Conservation (phyloP, 2,797 vertebrate species). For the Poecilia velifera region DNA sequence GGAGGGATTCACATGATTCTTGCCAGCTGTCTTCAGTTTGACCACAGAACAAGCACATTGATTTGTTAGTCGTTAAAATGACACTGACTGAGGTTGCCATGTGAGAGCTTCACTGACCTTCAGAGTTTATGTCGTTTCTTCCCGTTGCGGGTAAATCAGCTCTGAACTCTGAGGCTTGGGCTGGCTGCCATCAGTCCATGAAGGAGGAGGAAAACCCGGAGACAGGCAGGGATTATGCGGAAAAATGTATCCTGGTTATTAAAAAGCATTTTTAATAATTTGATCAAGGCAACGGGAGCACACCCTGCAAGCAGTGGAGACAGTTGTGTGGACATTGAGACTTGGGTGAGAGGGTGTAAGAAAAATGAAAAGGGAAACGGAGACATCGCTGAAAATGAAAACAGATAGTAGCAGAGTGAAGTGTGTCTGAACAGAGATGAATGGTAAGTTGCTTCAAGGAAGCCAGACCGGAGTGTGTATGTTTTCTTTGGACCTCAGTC, state of each 20-base stretch:
- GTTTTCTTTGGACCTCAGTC: slow-evolving; percentile 76
- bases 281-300: slow-evolving; percentile 19
- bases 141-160: slow-evolving; percentile 31
- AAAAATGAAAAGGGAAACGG: slow-evolving; percentile 42
- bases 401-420: slow-evolving; percentile 37
- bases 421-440: slow-evolving; percentile 69
- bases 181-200: slow-evolving; percentile 21
- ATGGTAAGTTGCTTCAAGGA: slow-evolving; percentile 65
- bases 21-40: slow-evolving; percentile 27
- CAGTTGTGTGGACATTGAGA: slow-evolving; percentile 6
- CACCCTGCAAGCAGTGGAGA: slow-evolving; percentile 28
- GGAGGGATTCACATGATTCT: slow-evolving; percentile 47
- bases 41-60: slow-evolving; percentile 36
- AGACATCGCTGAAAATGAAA: slow-evolving; percentile 55
- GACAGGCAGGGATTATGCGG: slow-evolving; percentile 56
- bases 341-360: slow-evolving; percentile 19
- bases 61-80: slow-evolving; percentile 27
- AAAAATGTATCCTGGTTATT: background rate
- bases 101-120: slow-evolving; percentile 21
- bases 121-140: slow-evolving; percentile 45
- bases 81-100: slow-evolving; percentile 28
- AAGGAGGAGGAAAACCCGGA: slow-evolving; percentile 42
- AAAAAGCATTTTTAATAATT: slow-evolving; percentile 27
- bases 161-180: slow-evolving; percentile 21
- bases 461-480: slow-evolving; percentile 61